Evolutionary conservation across 2,797 vertebrate genomes (phyloP).

Genomic region (Tokudaia tokunoshimensis): DNA sequence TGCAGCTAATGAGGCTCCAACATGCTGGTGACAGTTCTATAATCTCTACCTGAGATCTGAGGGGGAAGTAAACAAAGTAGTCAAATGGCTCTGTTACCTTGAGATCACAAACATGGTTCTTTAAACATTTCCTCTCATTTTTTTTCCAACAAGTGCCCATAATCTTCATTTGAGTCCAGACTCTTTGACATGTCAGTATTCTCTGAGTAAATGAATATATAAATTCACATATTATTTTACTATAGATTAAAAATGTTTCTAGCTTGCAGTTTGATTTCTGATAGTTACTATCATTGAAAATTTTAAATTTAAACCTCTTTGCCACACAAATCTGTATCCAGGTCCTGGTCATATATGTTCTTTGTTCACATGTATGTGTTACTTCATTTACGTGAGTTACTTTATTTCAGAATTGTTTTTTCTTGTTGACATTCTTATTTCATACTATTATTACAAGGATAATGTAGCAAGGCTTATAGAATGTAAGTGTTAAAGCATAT

Average conservation of each 20-base stretch:
- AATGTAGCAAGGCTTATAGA: background rate
- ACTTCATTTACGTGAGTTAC: background rate
- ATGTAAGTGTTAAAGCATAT: background rate
- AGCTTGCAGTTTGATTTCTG: background rate
- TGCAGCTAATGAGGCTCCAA: background rate
- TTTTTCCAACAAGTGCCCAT: background rate
- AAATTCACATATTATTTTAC: background rate
- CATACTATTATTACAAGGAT: background rate
- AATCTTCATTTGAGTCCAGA: conserved; percentile 20
- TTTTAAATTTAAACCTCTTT: conserved; percentile 6
- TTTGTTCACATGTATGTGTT: background rate
- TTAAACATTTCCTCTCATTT: background rate
- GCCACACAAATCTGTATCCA: background rate
- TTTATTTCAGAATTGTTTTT: background rate
- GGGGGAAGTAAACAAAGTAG: background rate
- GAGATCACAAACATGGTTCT: background rate
- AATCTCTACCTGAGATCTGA: too few species aligned
- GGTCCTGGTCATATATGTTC: background rate
- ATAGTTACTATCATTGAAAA: background rate
- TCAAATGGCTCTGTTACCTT: background rate
- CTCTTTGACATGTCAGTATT: background rate
- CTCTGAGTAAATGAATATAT: background rate
- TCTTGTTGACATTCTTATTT: background rate
- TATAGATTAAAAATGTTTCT: background rate
- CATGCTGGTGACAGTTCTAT: background rate